These are phyloP conservation scores for Artibeus jamaicensis DNA, from an alignment of 2,797 vertebrate genomes.

Conservation along the genomic window DNA sequence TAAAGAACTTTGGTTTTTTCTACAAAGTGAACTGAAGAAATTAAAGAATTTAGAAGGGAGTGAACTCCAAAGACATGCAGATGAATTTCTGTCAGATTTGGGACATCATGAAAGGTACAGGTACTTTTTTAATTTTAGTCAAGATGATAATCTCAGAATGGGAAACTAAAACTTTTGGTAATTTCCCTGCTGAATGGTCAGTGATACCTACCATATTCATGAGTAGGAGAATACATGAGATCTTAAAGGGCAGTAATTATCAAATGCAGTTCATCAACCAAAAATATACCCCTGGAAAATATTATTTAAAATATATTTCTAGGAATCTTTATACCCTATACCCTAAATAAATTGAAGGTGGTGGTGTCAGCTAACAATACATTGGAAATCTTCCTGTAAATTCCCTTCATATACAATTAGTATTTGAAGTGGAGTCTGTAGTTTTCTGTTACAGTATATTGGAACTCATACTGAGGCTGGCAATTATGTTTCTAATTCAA, in stretches of 20 bases:
- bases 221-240: not conserved
- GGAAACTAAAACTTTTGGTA: slow-evolving; percentile 12
- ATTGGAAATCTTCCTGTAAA: slow-evolving; percentile 6
- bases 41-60: slow-evolving; percentile 89
- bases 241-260: not conserved
- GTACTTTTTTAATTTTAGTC: slow-evolving; percentile 78
- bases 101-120: slow-evolving; percentile 98
- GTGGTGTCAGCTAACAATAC: not conserved
- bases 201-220: not conserved
- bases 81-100: slow-evolving; percentile 93
- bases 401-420: not conserved
- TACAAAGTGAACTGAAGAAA: slow-evolving; percentile 96
- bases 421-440: not conserved
- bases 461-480: slow-evolving; percentile 11
- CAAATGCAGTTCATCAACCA: not conserved
- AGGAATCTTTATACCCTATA: not conserved
- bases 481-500: slow-evolving; percentile 33
- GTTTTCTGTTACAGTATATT: not conserved
- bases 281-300: not conserved
- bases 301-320: slow-evolving; percentile 38
- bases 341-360: not conserved
- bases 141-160: slow-evolving; percentile 35
- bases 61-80: slow-evolving; percentile 90
- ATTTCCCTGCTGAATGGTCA: slow-evolving; percentile 32
- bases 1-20: slow-evolving; percentile 98